These are phyloP conservation scores for Leuciscus idus DNA, from an alignment of 2,113 vertebrate species.

Conservation along the genomic window DNA sequence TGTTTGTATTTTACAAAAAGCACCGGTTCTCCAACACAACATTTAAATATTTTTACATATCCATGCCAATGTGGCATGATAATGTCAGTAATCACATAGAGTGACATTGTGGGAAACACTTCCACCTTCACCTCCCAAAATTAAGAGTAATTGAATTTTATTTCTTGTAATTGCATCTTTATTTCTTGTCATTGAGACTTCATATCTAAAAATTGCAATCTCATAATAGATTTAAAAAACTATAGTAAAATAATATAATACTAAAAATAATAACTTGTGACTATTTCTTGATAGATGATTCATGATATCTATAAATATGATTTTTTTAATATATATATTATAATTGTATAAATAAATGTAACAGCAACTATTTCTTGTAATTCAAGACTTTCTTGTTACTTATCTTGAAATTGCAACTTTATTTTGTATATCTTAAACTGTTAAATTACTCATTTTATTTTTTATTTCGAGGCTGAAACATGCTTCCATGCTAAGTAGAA, in stretches of 20 bases:
- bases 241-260: too few relatives aligned
- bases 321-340: too few relatives aligned
- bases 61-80: not conserved
- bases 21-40: not conserved
- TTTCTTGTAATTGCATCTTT: not conserved
- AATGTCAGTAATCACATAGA: constrained; percentile 25
- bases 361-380: too few relatives aligned
- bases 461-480: not conserved
- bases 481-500: not conserved
- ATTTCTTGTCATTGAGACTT: not conserved
- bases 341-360: too few relatives aligned
- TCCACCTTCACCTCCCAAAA: not conserved
- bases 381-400: too few relatives aligned
- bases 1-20: constrained; percentile 20
- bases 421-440: too few relatives aligned
- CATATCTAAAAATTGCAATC: too few relatives aligned
- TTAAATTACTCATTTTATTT: not conserved
- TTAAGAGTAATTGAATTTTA: not conserved
- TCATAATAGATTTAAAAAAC: too few relatives aligned
- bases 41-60: constrained; percentile 32
- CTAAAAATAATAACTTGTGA: too few relatives aligned
- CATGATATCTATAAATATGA: too few relatives aligned
- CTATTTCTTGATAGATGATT: not conserved
- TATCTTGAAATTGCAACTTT: too few relatives aligned
- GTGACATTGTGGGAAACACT: not conserved